Percentiles rank a stretch among this genome's conserved stretches.
These are phyloP conservation scores for Thamnophis sirtalis DNA, from an alignment of 2,113 vertebrate species.

Conservation along the genomic window DNA sequence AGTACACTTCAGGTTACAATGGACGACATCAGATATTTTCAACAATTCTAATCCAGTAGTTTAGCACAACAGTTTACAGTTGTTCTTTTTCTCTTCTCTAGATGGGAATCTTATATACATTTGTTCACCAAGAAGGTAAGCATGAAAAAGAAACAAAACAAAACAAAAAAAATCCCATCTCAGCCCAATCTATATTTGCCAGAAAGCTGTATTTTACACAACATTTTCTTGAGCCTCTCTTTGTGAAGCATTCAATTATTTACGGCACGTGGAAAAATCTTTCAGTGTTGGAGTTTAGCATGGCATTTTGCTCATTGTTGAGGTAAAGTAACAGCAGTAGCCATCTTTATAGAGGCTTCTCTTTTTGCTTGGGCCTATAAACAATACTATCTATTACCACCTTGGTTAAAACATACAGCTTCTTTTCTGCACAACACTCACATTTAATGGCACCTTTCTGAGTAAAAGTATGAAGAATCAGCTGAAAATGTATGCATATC, in stretches of 20 bases:
- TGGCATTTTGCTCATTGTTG: slow-evolving; percentile 20
- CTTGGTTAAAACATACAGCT: not conserved
- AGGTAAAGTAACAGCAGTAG: slow-evolving; percentile 6
- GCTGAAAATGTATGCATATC: not conserved
- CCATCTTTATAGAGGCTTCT: not conserved
- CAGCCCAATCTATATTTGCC: slow-evolving; percentile 69
- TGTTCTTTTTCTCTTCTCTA: slow-evolving; percentile 55
- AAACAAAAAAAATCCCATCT: slow-evolving; percentile 35
- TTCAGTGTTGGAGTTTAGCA: slow-evolving; percentile 26
- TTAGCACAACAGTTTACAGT: slow-evolving; percentile 67
- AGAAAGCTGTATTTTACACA: slow-evolving; percentile 77
- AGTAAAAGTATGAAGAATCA: not conserved
- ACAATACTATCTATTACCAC: not conserved
- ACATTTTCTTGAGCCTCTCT: slow-evolving; percentile 74
- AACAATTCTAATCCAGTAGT: slow-evolving; percentile 74
- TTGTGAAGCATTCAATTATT: slow-evolving; percentile 31
- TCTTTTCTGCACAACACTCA: not conserved
- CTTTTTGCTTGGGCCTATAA: not conserved
- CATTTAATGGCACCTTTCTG: not conserved
- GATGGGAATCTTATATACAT: slow-evolving; percentile 72
- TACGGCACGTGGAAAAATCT: slow-evolving; percentile 25
- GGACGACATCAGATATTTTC: slow-evolving; percentile 80
- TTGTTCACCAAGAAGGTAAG: slow-evolving; percentile 65
- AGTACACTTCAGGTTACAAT: slow-evolving; percentile 84
- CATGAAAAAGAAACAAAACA: not conserved